Evolutionary conservation across 2,888 invertebrate species (phyloP).

Genomic region (Hedychridium roseum): DNA sequence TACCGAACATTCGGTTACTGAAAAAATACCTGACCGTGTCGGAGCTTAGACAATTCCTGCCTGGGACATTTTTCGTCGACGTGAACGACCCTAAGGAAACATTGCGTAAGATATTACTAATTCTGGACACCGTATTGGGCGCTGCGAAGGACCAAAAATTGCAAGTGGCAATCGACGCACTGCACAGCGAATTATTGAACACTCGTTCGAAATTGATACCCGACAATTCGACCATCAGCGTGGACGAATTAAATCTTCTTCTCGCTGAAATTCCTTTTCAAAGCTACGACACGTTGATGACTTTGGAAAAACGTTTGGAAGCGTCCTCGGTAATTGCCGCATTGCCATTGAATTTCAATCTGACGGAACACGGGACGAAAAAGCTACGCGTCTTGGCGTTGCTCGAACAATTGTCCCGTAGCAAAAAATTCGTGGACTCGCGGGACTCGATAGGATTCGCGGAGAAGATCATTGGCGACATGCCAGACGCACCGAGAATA

Average conservation of each 20-base stretch:
- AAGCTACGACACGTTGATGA: not conserved
- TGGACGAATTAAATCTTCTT: not conserved
- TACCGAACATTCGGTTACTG: conserved; percentile 6
- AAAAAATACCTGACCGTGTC: conserved; percentile 6
- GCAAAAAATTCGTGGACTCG: not conserved
- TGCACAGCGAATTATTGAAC: conserved; percentile 1
- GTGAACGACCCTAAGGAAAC: not conserved
- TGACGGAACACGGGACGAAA: conserved; percentile 11
- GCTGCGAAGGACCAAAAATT: not conserved
- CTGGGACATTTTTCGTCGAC: conserved; percentile 9
- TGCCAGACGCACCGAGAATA: conserved; percentile 13
- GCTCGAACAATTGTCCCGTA: conserved; percentile 4
- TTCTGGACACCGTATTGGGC: conserved; percentile 9
- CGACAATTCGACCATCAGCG: not conserved
- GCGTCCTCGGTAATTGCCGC: conserved; percentile 3
- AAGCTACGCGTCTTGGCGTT: conserved; percentile 10
- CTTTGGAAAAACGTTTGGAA: conserved; percentile 1
- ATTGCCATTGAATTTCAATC: conserved; percentile 13
- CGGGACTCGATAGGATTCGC: conserved; percentile 1
- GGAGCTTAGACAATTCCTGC: conserved; percentile 10
- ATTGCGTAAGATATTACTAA: conserved; percentile 6
- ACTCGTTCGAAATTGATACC: not conserved
- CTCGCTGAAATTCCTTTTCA: conserved; percentile 8
- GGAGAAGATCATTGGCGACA: conserved; percentile 5
- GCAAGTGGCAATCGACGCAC: not conserved